Base-by-base conservation (phyloP, 2,113 vertebrate genomes). In the Ceyx margarethae region DNA sequence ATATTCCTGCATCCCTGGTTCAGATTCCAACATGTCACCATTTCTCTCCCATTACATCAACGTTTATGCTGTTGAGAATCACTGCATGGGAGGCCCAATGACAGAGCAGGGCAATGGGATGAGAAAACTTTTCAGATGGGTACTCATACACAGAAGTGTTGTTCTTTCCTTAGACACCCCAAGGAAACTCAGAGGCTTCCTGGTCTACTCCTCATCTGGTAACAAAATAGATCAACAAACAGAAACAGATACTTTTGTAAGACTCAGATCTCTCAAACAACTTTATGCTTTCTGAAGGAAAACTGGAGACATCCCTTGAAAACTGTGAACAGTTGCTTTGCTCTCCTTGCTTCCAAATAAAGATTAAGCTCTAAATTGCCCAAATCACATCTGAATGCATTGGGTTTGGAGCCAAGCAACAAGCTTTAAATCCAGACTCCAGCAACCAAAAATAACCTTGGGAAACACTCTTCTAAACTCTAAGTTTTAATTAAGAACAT, bases 401-500 rank as follows among this genome's bases (percentile, higher is more conserved):
- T 71, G 48, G 66, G 65, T 77, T 3, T 46, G 68, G 48, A 78
- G 82, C 91, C 89, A 94, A 84, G 54, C 15, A 0, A 60, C 42
- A 23, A 74, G 56, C 67, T 75, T 66, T 64, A 69, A 71, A 94
- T 74, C 67, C 78, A 92, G 78, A 56, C 75, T 93, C 56, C 67
- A 92, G 68, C 72, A 94, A 91, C 94, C 79, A 93, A 96, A 96
- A 96, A 96, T 95, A 96, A 93, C 95, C 82, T 93, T 95, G 95
- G 92, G 94, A 95, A 95, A 95, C 68, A 95, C 72, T 88, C 85
- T 88, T 74, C 78, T 79, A 28, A 85, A 92, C 64, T 85, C 65
- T 48, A 48, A 65, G 65, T 82, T 85, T 94, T 96, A 96, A 94
- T 94, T 66, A 92, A 94, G 89, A 96, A 92, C 96, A 96, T 77